Evolutionary conservation across 2,113 vertebrate genomes (phyloP).

Genomic region (Malaclemys terrapin): DNA sequence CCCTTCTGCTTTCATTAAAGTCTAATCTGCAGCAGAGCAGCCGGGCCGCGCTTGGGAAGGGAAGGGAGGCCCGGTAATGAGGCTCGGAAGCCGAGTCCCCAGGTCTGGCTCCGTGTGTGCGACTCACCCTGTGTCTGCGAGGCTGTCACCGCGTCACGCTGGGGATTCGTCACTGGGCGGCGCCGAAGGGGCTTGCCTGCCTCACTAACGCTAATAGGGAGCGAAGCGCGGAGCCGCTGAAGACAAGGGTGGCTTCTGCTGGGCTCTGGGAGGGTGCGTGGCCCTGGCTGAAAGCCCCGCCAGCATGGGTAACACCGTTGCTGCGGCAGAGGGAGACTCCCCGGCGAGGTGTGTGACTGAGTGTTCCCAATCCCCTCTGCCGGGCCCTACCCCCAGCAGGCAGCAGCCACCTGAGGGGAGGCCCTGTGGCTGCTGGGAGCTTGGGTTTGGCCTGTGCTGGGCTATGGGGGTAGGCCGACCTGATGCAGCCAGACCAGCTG

Average conservation of each 20-base stretch:
- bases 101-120: background rate
- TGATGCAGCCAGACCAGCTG: background rate
- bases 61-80: background rate
- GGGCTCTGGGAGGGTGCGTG: background rate
- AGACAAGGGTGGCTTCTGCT: too few species aligned
- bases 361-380: background rate
- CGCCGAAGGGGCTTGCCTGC: background rate
- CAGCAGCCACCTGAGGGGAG: too few species aligned
- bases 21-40: background rate
- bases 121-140: background rate
- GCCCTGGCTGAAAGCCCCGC: background rate
- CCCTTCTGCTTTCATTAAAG: background rate
- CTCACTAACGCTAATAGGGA: background rate
- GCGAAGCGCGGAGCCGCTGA: background rate
- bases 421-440: background rate
- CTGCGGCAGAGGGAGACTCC: background rate
- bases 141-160: background rate
- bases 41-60: background rate
- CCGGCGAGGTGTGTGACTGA: background rate
- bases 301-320: background rate
- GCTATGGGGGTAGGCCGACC: background rate
- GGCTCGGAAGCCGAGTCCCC: background rate
- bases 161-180: background rate
- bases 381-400: background rate
- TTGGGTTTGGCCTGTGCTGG: background rate